Conservation (phyloP, 1,140 invertebrate species). For the Theocolax elegans region DNA sequence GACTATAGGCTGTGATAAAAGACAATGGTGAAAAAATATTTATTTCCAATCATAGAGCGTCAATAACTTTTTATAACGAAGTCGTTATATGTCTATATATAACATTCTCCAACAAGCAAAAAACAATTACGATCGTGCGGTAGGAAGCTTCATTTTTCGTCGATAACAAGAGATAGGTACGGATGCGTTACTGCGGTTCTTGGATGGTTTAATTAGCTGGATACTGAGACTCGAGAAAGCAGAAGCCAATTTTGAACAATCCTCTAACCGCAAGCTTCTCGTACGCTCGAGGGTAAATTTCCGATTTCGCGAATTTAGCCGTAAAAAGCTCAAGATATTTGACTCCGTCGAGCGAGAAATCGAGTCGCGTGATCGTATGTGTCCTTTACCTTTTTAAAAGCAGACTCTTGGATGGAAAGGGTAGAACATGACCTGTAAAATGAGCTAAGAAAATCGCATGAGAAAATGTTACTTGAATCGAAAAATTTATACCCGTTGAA, state of each 20-base stretch:
- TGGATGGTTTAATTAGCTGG: conserved; percentile 5
- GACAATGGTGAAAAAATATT: too few species aligned
- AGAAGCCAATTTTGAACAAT: conserved; percentile 13
- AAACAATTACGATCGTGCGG: conserved; percentile 14
- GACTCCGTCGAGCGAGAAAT: conserved; percentile 3
- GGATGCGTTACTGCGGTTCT: neutral
- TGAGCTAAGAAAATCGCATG: conserved; percentile 6
- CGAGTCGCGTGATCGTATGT: neutral
- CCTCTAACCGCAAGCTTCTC: neutral
- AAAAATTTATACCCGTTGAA: neutral
- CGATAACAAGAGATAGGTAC: conserved; percentile 2
- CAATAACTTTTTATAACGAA: too few species aligned
- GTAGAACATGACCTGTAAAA: conserved; percentile 10
- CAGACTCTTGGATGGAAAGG: too few species aligned
- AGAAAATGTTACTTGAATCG: neutral
- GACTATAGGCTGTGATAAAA: too few species aligned
- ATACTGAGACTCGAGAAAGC: conserved; percentile 11
- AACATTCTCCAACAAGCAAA: neutral
- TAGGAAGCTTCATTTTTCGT: conserved; percentile 8
- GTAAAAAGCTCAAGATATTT: too few species aligned
- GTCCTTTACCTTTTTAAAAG: neutral
- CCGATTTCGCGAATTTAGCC: too few species aligned
- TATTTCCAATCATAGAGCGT: too few species aligned
- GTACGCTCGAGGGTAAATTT: too few species aligned
- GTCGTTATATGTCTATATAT: too few species aligned